Conservation (phyloP, 2,113 vertebrate species). For the Cyprinodon tularosa region DNA sequence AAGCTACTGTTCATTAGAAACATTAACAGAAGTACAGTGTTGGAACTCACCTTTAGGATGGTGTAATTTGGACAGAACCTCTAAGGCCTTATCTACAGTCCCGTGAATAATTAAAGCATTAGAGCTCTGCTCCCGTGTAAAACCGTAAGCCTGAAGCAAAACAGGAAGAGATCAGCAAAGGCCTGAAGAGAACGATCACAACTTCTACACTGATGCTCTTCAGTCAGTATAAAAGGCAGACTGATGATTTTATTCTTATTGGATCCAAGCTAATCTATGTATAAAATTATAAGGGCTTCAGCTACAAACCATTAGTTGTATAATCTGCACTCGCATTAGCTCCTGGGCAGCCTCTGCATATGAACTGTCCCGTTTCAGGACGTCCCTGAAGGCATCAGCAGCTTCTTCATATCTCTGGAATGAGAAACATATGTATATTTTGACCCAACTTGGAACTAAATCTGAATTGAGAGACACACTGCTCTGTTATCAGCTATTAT, state of each 20-base stretch:
- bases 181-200: background rate
- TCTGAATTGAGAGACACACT: background rate
- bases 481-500: background rate
- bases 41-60: conserved; percentile 40
- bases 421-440: background rate
- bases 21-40: background rate
- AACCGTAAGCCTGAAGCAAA: conserved; percentile 66
- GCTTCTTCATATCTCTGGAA: conserved; percentile 81
- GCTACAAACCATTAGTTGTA: conserved; percentile 64
- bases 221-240: background rate
- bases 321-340: conserved; percentile 73
- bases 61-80: conserved; percentile 54
- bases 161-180: background rate
- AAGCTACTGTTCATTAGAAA: no score
- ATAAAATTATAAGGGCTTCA: background rate
- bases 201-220: background rate
- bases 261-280: background rate
- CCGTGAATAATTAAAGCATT: conserved; percentile 75
- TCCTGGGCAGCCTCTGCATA: conserved; percentile 73
- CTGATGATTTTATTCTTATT: background rate
- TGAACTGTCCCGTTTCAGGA: conserved; percentile 61
- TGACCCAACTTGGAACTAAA: background rate
- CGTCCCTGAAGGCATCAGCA: conserved; percentile 69
- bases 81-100: conserved; percentile 56
- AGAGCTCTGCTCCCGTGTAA: conserved; percentile 69